phyloP scores from a whole-genome alignment of 1,140 invertebrate genomes.

The Dinoponera quadriceps region DNA sequence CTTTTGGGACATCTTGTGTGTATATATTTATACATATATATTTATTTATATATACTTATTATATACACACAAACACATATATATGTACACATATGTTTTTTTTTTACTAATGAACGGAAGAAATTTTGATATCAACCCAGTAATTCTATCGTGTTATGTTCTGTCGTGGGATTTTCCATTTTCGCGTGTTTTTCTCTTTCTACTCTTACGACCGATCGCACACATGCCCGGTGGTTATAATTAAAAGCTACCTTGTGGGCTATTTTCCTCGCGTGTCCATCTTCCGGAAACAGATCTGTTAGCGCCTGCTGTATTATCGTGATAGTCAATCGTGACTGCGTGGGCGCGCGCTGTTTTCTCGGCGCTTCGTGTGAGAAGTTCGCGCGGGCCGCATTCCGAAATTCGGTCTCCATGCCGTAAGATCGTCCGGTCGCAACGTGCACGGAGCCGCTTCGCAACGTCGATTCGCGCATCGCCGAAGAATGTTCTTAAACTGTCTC shows the following conservation, averaged over 20 bases:
- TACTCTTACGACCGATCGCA: too few relatives aligned
- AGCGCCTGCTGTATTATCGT: conserved; percentile 3
- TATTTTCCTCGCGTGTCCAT: not conserved
- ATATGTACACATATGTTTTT: too few relatives aligned
- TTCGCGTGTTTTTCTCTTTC: too few relatives aligned
- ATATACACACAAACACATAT: too few relatives aligned
- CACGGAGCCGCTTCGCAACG: conserved; percentile 1
- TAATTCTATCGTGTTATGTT: too few relatives aligned
- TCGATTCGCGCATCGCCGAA: conserved; percentile 59
- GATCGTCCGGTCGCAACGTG: conserved; percentile 16
- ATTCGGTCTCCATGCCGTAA: conserved; percentile 34
- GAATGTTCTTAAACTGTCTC: conserved; percentile 49
- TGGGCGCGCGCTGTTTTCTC: conserved; percentile 7
- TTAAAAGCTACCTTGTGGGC: not conserved
- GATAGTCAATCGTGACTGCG: conserved; percentile 16
- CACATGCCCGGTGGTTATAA: not conserved
- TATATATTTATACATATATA: too few relatives aligned
- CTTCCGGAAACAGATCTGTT: not conserved
- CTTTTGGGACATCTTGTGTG: too few relatives aligned
- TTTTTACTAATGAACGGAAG: too few relatives aligned
- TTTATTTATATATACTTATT: too few relatives aligned
- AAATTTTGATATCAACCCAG: too few relatives aligned
- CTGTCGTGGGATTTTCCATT: too few relatives aligned
- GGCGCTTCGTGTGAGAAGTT: conserved; percentile 22
- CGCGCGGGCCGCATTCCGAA: conserved; percentile 34